Percentiles rank a stretch among this genome's conserved stretches.
These are phyloP conservation scores for Otolemur garnettii DNA, from an alignment of 2,113 vertebrate genomes.

Conservation along the genomic window DNA sequence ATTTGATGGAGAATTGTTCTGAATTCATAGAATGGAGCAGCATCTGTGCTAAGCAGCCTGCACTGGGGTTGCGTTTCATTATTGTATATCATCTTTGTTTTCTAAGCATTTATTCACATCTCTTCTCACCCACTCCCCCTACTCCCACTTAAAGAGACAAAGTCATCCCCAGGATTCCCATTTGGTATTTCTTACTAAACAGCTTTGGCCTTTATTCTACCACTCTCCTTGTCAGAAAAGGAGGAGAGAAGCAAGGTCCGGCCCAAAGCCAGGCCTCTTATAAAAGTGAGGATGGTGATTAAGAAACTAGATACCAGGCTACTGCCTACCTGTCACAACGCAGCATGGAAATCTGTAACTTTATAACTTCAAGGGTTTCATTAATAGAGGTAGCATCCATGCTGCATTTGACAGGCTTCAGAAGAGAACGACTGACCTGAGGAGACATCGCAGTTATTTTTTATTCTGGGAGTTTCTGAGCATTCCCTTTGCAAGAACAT, in stretches of 20 bases:
- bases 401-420: background rate
- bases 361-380: background rate
- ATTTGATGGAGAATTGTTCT: background rate
- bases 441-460: background rate
- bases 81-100: background rate
- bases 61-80: background rate
- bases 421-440: background rate
- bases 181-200: background rate
- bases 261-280: background rate
- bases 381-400: background rate
- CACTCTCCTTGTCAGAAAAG: background rate
- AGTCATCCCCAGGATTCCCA: background rate
- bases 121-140: background rate
- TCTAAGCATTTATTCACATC: background rate
- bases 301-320: background rate
- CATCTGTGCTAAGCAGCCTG: background rate
- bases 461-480: background rate
- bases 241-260: background rate
- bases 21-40: background rate
- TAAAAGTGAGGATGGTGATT: background rate
- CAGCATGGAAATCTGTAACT: background rate
- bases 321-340: background rate
- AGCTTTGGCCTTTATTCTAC: background rate
- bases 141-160: background rate
- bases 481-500: background rate